phyloP scores from a whole-genome alignment of 1,140 invertebrate species.

The Sitophilus oryzae region DNA sequence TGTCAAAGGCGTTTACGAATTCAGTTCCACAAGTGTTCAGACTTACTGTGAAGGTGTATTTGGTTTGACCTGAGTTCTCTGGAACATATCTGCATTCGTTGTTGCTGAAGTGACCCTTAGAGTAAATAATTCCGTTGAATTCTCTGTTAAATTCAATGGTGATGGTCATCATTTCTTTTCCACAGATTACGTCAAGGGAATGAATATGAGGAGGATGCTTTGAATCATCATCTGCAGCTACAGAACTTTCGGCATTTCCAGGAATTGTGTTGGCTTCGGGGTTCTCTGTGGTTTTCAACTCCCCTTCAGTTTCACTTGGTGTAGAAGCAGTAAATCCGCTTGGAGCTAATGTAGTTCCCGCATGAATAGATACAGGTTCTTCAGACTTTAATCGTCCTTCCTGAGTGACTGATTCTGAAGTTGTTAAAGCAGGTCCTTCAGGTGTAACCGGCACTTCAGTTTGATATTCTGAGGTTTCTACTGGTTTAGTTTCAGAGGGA shows the following conservation, averaged over 20 bases:
- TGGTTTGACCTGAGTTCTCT: conserved; percentile 61
- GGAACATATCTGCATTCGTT: conserved; percentile 67
- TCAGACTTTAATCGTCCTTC: too few relatives aligned
- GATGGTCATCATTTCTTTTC: conserved; percentile 77
- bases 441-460: too few relatives aligned
- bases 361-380: too few relatives aligned
- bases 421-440: too few relatives aligned
- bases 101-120: conserved; percentile 68
- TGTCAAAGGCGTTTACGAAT: conserved; percentile 72
- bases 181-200: conserved; percentile 67
- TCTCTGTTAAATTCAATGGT: conserved; percentile 69
- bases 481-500: too few relatives aligned
- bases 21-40: conserved; percentile 75
- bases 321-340: too few relatives aligned
- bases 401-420: too few relatives aligned
- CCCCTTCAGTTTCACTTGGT: too few relatives aligned
- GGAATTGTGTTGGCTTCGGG: conserved; percentile 19
- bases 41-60: conserved; percentile 69
- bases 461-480: too few relatives aligned
- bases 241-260: conserved; percentile 9
- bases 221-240: conserved; percentile 46
- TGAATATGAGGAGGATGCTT: conserved; percentile 71
- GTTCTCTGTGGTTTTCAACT: too few relatives aligned
- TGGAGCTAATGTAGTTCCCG: too few relatives aligned
- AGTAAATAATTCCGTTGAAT: conserved; percentile 76